These are phyloP conservation scores for Volucella inanis DNA, from an alignment of 2,888 invertebrate species.

Conservation along the genomic window DNA sequence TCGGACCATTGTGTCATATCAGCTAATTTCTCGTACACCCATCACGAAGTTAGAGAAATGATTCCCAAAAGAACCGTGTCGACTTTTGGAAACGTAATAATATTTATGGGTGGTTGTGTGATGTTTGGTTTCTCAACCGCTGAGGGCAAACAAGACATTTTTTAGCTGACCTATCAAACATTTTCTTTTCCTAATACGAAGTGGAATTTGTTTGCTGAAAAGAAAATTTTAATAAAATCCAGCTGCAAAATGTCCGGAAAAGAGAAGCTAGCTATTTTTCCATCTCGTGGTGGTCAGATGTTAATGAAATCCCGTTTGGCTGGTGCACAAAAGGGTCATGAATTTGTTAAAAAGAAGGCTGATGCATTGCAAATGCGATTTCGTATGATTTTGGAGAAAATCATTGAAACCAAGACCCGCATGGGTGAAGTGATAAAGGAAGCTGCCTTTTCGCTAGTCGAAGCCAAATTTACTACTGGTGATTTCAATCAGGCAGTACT, in stretches of 20 bases:
- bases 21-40: no score
- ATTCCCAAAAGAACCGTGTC: no score
- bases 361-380: conserved; percentile 99
- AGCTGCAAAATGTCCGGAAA: conserved; percentile 90
- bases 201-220: conserved; percentile 43
- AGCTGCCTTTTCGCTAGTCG: conserved; percentile 97
- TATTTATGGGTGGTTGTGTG: no score
- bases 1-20: no score
- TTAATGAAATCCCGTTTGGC: conserved; percentile 98
- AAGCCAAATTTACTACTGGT: conserved; percentile 98
- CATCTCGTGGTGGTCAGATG: conserved; percentile 98
- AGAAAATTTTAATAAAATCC: conserved; percentile 49
- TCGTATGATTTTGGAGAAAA: conserved; percentile 97
- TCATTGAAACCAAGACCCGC: conserved; percentile 88
- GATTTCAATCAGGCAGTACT: conserved; percentile 98
- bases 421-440: conserved; percentile 96
- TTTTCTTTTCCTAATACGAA: conserved; percentile 75
- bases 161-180: conserved; percentile 79
- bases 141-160: conserved; percentile 75
- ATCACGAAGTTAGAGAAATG: no score
- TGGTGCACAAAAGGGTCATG: conserved; percentile 99
- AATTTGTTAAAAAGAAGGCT: conserved; percentile 98
- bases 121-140: no score
- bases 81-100: no score
- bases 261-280: conserved; percentile 95